Evolutionary conservation across 1,140 invertebrate genomes (phyloP), one percentile per base, ranked within the genome.

Genomic region (Hyles euphorbiae): DNA sequence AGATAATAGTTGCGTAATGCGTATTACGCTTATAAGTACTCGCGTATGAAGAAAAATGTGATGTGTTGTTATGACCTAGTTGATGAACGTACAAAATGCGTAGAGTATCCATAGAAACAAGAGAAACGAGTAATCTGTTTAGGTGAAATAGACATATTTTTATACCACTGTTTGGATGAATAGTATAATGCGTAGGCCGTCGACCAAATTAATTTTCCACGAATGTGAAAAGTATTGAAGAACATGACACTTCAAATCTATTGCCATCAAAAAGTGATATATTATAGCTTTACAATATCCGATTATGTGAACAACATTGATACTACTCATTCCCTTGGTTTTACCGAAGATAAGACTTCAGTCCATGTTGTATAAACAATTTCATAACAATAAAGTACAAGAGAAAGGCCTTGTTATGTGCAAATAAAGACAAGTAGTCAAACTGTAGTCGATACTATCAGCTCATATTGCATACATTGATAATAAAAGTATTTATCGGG

Each of bases 31-130:
- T 1, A 40, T 40, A 40, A 40, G 36, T 40, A 40, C 36, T 40
- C 36, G 36, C 8, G 8, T 8, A 40, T 40, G 36, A 55, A 53
- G 60, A 70, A 70, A 78, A 70, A 77, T 40, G 80, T 83, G 81
- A 83, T 83, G 73, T 81, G 58, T 73, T 76, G 72, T 80, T 40
- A 40, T 40, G 36, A 83, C 76, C 74, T 84, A 85, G 79, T 78
- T 75, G 68, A 76, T 76, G 72, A 82, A 86, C 81, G 84, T 87
- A 87, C 84, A 87, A 86, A 87, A 83, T 76, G 75, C 72, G 68
- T 84, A 79, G 74, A 74, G 51, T 80, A 85, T 70, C 78, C 74
- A 72, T 72, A 74, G n/a, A 79, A 79, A 70, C 72, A 73, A 76
- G 70, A 67, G 66, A 73, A 78, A 78, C 61, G 66, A 66, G 64